Percentiles rank a stretch among this genome's conserved stretches.
phyloP scores from a whole-genome alignment of 2,797 vertebrate species.

The Sebastes minor region DNA sequence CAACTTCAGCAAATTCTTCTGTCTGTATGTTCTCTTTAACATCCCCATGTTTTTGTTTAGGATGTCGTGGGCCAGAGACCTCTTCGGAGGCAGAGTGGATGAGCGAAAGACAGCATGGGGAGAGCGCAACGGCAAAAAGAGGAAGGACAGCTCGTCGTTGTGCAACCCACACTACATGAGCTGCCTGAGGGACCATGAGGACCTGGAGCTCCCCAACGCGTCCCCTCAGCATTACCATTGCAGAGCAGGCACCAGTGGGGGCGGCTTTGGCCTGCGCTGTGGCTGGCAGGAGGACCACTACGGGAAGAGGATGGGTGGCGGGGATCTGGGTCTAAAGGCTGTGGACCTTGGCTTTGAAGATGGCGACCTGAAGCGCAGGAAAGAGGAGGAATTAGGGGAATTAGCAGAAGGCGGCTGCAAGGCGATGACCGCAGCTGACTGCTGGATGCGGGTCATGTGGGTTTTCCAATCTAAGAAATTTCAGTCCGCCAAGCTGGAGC shows the following conservation, averaged over 20 bases:
- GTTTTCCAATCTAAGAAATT: conserved; percentile 96
- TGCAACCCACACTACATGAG: conserved; percentile 95
- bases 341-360: conserved; percentile 91
- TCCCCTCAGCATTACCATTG: conserved; percentile 75
- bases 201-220: conserved; percentile 75
- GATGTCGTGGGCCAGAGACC: conserved; percentile 97
- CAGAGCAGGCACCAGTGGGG: conserved; percentile 66
- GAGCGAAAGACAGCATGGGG: conserved; percentile 95
- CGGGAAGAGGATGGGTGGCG: conserved; percentile 80
- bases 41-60: conserved; percentile 60
- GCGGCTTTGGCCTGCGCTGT: conserved; percentile 84
- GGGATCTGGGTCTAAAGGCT: conserved; percentile 85
- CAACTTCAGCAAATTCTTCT: not conserved
- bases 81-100: conserved; percentile 91
- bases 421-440: conserved; percentile 75
- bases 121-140: conserved; percentile 93
- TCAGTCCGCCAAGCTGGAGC: conserved; percentile 93
- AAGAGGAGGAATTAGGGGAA: conserved; percentile 69
- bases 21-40: not conserved
- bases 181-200: conserved; percentile 91
- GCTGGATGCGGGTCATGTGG: conserved; percentile 83
- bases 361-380: conserved; percentile 78
- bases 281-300: conserved; percentile 97
- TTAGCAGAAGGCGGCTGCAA: conserved; percentile 64
- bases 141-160: conserved; percentile 85